Conservation (phyloP, 2,113 vertebrate species). For the Elachura formosa region DNA sequence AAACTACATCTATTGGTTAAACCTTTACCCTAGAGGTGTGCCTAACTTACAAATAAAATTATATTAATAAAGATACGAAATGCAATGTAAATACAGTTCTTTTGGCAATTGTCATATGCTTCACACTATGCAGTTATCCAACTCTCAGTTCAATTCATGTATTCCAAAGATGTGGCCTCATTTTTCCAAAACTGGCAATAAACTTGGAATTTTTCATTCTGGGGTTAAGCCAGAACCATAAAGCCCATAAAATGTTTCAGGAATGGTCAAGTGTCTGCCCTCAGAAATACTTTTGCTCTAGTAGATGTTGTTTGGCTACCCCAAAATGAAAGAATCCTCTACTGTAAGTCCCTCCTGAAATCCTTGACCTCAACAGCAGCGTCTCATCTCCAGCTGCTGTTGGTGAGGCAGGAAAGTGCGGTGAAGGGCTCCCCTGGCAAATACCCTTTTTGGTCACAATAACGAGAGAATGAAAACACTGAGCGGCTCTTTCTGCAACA, state of each 20-base stretch:
- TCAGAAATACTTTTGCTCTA: neutral
- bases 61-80: neutral
- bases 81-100: neutral
- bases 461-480: neutral
- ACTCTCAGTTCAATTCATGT: neutral
- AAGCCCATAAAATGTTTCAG: neutral
- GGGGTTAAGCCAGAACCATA: neutral
- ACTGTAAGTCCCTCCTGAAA: neutral
- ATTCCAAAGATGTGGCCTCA: neutral
- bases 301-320: neutral
- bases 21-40: neutral
- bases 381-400: neutral
- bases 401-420: slow-evolving; percentile 16
- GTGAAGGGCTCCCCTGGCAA: neutral
- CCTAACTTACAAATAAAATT: slow-evolving; percentile 36
- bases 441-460: slow-evolving; percentile 13
- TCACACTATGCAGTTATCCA: neutral
- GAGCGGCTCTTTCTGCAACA: neutral
- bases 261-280: neutral
- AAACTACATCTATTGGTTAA: slow-evolving; percentile 18
- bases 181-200: neutral
- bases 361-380: neutral
- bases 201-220: neutral
- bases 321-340: neutral
- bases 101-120: neutral